Evolutionary conservation across 2,888 invertebrate species (phyloP), one percentile per base, ranked within the genome.

Genomic region (Tyria jacobaeae): DNA sequence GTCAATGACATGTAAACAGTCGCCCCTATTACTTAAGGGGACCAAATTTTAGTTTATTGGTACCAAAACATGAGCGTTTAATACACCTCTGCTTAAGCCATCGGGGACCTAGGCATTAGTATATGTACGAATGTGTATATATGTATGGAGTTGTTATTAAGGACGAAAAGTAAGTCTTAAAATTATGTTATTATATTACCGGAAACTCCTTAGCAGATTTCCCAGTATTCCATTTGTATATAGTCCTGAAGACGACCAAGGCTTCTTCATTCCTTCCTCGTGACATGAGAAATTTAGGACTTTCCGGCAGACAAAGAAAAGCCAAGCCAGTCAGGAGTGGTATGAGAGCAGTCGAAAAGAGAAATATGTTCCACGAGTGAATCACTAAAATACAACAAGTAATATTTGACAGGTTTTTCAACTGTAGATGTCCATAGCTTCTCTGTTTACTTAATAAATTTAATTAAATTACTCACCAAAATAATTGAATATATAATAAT

Each of bases 281-380:
- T 1, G 96, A 95, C 95, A 97, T 96, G 4, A 97, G 90, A 86
- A 96, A 97, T 86, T 97, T 97, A 6, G 97, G 97, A 81, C 97
- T 97, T 85, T 97, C 97, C 0, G 97, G 97, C 61, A 96, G 89
- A 66, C 95, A 94, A 66, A 95, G 87, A 57, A 96, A 89, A 0
- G 94, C 91, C 37, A 96, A 66, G 0, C 96, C 96, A 9, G 96
- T 95, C 0, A 96, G 73, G 0, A 97, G 81, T 25, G 96, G 96
- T 10, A 97, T 96, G 63, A 97, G 64, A 0, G 95, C 95, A 10
- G 92, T 90, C 0, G 95, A 85, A 61, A 95, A 84, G 21, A 96
- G 88, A 78, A 95, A 96, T 50, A 95, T 72, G 78, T 96, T 95
- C 96, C 96, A 96, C 0, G 95, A 91, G 72, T 95, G 95, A 31